Evolutionary conservation across 2,888 invertebrate genomes (phyloP).

Genomic region (Crocallis elinguaria): DNA sequence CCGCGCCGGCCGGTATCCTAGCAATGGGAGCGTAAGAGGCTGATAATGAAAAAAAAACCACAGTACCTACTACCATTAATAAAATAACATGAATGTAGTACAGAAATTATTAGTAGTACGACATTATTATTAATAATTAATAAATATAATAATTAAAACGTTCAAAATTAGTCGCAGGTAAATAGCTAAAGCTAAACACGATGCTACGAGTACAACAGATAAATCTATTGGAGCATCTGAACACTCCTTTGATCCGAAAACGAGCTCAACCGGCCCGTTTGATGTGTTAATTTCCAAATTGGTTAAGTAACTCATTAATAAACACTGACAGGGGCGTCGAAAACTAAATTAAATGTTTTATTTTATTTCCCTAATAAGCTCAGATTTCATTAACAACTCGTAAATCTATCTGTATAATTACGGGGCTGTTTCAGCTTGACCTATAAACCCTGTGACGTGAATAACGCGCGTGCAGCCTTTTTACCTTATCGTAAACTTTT

Average conservation of each 20-base stretch:
- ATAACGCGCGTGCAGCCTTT: slow-evolving; percentile 68
- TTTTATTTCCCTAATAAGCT: slow-evolving; percentile 34
- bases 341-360: slow-evolving; percentile 22
- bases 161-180: background rate
- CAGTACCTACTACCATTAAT: too few species aligned
- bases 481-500: slow-evolving; percentile 77
- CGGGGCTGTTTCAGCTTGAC: slow-evolving; percentile 69
- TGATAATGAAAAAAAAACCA: too few species aligned
- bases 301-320: slow-evolving; percentile 23
- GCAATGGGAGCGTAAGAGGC: too few species aligned
- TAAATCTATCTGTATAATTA: slow-evolving; percentile 67
- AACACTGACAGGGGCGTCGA: slow-evolving; percentile 12
- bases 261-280: slow-evolving; percentile 10
- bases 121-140: too few species aligned
- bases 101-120: too few species aligned
- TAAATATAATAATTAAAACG: background rate
- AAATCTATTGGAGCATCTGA: background rate
- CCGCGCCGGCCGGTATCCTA: too few species aligned
- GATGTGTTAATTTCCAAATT: slow-evolving; percentile 26
- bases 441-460: slow-evolving; percentile 66
- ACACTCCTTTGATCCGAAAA: slow-evolving; percentile 19
- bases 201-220: background rate
- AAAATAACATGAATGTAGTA: too few species aligned
- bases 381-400: slow-evolving; percentile 57
- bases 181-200: too few species aligned